A percentile compares a stretch with the other conserved stretches of the same genome.
Evolutionary conservation across 2,113 vertebrate species (phyloP).

Genomic region (Lamprotornis superbus): DNA sequence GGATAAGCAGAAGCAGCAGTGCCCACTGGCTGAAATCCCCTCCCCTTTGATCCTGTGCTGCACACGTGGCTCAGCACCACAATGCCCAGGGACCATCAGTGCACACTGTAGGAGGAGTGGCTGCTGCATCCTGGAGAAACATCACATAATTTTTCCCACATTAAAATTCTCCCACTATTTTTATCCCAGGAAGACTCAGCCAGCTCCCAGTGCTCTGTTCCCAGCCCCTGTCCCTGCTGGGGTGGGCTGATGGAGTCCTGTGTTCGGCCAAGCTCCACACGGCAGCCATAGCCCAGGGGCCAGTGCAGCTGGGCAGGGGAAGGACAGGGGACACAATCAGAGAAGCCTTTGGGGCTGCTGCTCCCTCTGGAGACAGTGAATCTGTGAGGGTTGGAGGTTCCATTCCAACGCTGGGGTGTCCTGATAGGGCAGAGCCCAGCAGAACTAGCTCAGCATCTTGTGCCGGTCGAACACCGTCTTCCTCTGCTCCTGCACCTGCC

Average conservation of each 20-base stretch:
- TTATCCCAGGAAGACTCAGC: neutral
- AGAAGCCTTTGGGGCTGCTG: neutral
- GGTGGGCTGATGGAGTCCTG: neutral
- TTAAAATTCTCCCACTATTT: neutral
- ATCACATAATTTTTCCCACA: neutral
- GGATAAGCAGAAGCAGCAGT: neutral
- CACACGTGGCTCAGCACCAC: neutral
- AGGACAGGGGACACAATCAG: neutral
- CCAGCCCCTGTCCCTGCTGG: neutral
- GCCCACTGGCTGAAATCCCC: neutral
- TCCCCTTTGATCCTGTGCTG: neutral
- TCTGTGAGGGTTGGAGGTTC: neutral
- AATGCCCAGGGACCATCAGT: rapidly evolving
- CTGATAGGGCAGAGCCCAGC: neutral
- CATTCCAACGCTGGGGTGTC: neutral
- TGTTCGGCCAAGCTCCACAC: neutral
- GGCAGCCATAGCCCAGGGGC: neutral
- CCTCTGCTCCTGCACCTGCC: constrained; percentile 94
- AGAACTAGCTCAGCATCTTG: constrained; percentile 90
- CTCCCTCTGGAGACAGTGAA: neutral
- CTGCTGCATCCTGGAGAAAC: neutral
- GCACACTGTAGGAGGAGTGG: neutral
- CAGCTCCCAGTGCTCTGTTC: rapidly evolving
- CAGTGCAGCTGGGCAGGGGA: neutral
- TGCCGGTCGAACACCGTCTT: constrained; percentile 96